These are phyloP conservation scores for Leptinotarsa tumamoca DNA, from an alignment of 2,888 invertebrate species.

Conservation along the genomic window DNA sequence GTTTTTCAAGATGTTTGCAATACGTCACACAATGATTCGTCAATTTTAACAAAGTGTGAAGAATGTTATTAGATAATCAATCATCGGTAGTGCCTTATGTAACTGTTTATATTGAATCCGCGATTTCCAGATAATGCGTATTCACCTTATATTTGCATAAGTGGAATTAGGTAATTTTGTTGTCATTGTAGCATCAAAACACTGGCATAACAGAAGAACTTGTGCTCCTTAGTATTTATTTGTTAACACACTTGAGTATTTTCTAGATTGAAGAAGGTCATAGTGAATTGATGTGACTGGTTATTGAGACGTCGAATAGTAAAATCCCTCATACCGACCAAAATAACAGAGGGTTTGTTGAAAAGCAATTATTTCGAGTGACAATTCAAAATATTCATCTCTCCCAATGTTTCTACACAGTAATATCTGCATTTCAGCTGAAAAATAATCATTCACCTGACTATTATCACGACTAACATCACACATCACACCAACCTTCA, in stretches of 20 bases:
- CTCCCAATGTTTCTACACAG: too few species aligned
- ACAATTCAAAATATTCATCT: too few species aligned
- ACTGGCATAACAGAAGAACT: background rate
- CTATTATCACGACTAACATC: too few species aligned
- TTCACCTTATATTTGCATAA: conserved; percentile 7
- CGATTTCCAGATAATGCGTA: background rate
- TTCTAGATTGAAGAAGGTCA: background rate
- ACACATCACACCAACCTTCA: too few species aligned
- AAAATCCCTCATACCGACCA: too few species aligned
- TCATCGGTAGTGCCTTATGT: background rate
- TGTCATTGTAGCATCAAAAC: background rate
- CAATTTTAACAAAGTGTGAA: conserved; percentile 13
- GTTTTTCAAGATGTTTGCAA: background rate
- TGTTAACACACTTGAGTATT: background rate
- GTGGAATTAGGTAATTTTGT: conserved; percentile 6
- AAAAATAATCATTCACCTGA: too few species aligned
- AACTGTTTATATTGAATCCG: background rate
- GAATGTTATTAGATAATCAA: conserved; percentile 3
- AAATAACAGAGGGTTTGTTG: too few species aligned
- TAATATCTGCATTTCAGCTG: too few species aligned
- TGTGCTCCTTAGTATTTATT: background rate
- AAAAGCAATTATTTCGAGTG: too few species aligned
- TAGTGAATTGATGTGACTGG: background rate
- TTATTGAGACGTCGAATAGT: too few species aligned
- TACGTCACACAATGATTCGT: background rate